phyloP scores from a whole-genome alignment of 2,797 vertebrate species.

The Synaphobranchus kaupii region DNA sequence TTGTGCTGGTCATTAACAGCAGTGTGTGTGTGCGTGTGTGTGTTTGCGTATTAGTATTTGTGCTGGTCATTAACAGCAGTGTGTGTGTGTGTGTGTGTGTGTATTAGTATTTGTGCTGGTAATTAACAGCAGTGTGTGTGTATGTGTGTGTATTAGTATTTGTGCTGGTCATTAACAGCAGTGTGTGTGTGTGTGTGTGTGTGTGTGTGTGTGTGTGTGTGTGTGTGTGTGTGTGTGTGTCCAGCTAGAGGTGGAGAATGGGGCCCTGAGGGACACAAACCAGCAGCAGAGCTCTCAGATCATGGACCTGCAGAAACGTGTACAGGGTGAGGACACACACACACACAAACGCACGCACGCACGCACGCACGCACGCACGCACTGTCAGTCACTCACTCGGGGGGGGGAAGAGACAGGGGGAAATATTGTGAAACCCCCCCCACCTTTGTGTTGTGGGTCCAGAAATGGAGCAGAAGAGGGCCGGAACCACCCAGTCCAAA shows the following conservation, averaged over 20 bases:
- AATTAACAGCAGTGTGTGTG: conserved; percentile 12
- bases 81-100: background rate
- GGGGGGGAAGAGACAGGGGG: too few species aligned
- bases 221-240: conserved; percentile 15
- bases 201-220: too few species aligned
- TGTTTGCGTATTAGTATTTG: background rate
- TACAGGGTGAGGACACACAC: conserved; percentile 75
- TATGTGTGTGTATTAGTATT: too few species aligned
- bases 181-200: too few species aligned
- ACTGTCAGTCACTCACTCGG: background rate
- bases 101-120: background rate
- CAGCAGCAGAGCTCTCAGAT: conserved; percentile 88
- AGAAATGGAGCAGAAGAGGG: conserved; percentile 65
- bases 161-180: too few species aligned
- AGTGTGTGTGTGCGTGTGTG: too few species aligned
- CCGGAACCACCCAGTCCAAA: conserved; percentile 40
- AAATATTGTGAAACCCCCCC: background rate
- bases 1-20: too few species aligned
- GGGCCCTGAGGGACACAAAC: conserved; percentile 86
- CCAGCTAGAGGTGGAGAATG: conserved; percentile 92
- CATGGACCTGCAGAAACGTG: conserved; percentile 79
- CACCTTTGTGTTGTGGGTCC: background rate
- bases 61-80: background rate
- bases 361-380: background rate
- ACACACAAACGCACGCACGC: background rate